A percentile compares a stretch with the other conserved stretches of the same genome.
These are phyloP conservation scores for Itoplectis maculator DNA, from an alignment of 2,888 invertebrate genomes.

Conservation along the genomic window DNA sequence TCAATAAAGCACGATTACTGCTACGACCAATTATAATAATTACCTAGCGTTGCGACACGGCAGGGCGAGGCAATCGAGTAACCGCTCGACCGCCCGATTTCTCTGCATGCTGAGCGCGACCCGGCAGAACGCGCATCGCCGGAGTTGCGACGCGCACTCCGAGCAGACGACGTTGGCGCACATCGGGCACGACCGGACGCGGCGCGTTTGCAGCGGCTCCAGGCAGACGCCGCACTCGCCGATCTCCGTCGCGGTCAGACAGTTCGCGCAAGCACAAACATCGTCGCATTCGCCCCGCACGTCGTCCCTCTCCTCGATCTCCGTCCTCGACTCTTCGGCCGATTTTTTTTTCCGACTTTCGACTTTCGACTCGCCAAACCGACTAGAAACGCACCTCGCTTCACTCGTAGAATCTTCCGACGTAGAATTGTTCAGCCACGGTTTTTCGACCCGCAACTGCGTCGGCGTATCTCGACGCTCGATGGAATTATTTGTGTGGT, in stretches of 20 bases:
- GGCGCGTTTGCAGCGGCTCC: constrained; percentile 73
- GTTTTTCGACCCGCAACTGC: not conserved
- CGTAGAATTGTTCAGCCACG: not conserved
- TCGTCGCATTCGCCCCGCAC: too few species aligned
- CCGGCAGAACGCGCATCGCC: constrained; percentile 76
- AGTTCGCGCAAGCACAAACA: constrained; percentile 74
- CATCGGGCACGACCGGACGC: constrained; percentile 72
- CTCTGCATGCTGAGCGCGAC: constrained; percentile 67
- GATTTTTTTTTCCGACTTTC: not conserved
- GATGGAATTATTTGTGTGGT: not conserved
- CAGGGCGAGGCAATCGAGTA: constrained; percentile 72
- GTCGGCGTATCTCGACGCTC: not conserved
- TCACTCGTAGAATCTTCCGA: not conserved
- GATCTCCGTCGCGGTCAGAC: constrained; percentile 66
- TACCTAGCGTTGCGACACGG: constrained; percentile 77
- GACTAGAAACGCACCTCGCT: not conserved
- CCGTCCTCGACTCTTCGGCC: not conserved
- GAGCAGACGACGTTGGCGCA: constrained; percentile 76
- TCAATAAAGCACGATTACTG: too few species aligned
- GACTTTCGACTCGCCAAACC: not conserved
- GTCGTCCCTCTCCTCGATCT: not conserved
- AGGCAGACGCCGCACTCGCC: constrained; percentile 77
- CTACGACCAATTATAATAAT: too few species aligned
- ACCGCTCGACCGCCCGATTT: constrained; percentile 75
- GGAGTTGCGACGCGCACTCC: constrained; percentile 70